A percentile compares a stretch with the other conserved stretches of the same genome.
Evolutionary conservation across 2,113 vertebrate species (phyloP).

Genomic region (Sinocyclocheilus anophthalmus): DNA sequence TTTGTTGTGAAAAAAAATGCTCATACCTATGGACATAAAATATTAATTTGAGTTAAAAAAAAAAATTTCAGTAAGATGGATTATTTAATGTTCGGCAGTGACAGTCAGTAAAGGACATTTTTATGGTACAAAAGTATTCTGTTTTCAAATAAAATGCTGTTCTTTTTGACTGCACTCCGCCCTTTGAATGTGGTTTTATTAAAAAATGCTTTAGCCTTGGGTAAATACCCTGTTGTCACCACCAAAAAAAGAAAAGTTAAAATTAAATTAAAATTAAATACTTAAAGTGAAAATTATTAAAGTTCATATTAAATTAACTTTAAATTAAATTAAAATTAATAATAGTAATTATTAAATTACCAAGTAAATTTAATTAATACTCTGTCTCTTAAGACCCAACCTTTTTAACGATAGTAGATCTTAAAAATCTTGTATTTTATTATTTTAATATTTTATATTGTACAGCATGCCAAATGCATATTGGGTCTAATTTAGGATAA

Average conservation of each 20-base stretch:
- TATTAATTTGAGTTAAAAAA: background rate
- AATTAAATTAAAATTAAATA: no score
- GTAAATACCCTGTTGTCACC: background rate
- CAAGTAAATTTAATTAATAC: no score
- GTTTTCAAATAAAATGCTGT: background rate
- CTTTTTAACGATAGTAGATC: no score
- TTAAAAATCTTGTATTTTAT: background rate
- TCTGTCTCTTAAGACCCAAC: no score
- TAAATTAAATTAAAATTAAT: no score
- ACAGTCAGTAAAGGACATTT: background rate
- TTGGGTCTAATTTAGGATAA: background rate
- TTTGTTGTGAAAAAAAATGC: background rate
- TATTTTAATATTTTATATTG: background rate
- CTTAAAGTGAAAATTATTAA: no score
- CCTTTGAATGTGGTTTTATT: background rate
- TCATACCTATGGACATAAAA: background rate
- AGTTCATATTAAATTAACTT: no score
- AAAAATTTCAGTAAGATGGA: background rate
- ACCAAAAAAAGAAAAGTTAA: no score
- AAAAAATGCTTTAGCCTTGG: background rate
- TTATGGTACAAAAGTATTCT: background rate
- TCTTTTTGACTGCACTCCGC: no score
- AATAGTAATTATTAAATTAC: no score
- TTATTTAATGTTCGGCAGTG: background rate
- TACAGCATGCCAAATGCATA: background rate